These are phyloP conservation scores for Eremophila alpestris DNA, from an alignment of 2,797 vertebrate species.

Conservation along the genomic window DNA sequence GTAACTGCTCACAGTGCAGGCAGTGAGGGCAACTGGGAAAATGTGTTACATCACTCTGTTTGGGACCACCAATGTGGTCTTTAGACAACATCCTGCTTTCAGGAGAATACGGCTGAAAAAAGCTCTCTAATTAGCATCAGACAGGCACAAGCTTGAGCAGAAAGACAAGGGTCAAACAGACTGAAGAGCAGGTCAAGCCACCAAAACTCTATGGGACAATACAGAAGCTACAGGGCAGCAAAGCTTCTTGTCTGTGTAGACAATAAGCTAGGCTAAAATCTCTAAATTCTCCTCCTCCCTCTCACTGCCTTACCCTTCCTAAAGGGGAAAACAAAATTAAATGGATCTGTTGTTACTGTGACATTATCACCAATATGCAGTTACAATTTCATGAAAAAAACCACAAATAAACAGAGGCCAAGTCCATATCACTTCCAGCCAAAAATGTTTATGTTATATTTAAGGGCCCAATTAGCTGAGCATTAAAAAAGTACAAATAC, in stretches of 20 bases:
- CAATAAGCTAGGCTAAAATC: background rate
- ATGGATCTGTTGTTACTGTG: slow-evolving; percentile 35
- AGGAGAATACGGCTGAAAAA: slow-evolving; percentile 70
- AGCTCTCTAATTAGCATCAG: slow-evolving; percentile 82
- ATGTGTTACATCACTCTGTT: background rate
- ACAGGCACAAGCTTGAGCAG: slow-evolving; percentile 74
- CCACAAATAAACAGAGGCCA: slow-evolving; percentile 61
- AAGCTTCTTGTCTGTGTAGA: slow-evolving; percentile 25
- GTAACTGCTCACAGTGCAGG: slow-evolving; percentile 32
- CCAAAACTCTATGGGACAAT: slow-evolving; percentile 64
- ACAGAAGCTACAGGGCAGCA: slow-evolving; percentile 57
- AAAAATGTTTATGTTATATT: background rate
- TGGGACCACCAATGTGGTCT: slow-evolving; percentile 76
- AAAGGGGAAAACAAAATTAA: slow-evolving; percentile 42
- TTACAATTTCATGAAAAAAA: slow-evolving; percentile 61
- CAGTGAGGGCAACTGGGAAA: slow-evolving; percentile 18
- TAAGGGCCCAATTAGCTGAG: slow-evolving; percentile 42
- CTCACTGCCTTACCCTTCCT: background rate
- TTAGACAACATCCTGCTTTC: slow-evolving; percentile 60
- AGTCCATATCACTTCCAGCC: slow-evolving; percentile 30
- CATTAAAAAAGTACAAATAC: slow-evolving; percentile 9
- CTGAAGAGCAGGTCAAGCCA: slow-evolving; percentile 73
- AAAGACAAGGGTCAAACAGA: slow-evolving; percentile 74
- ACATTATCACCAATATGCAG: slow-evolving; percentile 63
- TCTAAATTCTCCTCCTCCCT: background rate